Evolutionary conservation across 2,888 invertebrate species (phyloP).

Genomic region (Barypeithes pellucidus): DNA sequence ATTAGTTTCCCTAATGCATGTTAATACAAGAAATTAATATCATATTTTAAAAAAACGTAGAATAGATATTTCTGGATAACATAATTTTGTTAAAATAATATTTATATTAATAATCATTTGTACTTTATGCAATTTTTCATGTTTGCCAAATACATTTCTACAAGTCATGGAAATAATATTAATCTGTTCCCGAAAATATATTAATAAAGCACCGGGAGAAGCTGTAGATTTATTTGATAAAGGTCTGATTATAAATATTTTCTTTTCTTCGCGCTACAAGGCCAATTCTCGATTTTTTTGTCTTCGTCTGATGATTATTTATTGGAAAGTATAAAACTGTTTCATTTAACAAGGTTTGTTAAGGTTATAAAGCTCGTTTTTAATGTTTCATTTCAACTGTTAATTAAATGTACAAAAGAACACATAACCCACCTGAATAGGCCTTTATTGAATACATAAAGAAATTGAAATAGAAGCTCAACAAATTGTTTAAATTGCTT

Average conservation of each 20-base stretch:
- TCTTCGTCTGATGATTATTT: background rate
- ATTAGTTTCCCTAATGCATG: too few species aligned
- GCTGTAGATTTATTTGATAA: background rate
- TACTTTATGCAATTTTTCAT: constrained; percentile 25
- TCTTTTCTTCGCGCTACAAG: background rate
- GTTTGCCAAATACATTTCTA: constrained; percentile 5
- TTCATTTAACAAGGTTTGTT: too few species aligned
- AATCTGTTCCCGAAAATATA: constrained; percentile 10
- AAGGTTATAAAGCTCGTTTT: too few species aligned
- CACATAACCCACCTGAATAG: constrained; percentile 3
- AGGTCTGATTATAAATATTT: background rate
- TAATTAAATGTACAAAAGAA: background rate
- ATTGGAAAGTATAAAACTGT: background rate
- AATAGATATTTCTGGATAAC: too few species aligned
- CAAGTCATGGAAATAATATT: constrained; percentile 19
- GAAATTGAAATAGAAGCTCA: background rate
- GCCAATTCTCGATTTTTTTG: background rate
- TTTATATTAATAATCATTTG: too few species aligned
- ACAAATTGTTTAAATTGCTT: constrained; percentile 13
- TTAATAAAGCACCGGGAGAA: background rate
- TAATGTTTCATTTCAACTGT: too few species aligned
- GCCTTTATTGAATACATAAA: constrained; percentile 15
- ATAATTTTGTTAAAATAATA: too few species aligned
- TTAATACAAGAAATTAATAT: too few species aligned
- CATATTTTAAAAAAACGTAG: too few species aligned